These are phyloP conservation scores for Saturnia pavonia DNA, from an alignment of 2,888 invertebrate genomes.

Conservation along the genomic window DNA sequence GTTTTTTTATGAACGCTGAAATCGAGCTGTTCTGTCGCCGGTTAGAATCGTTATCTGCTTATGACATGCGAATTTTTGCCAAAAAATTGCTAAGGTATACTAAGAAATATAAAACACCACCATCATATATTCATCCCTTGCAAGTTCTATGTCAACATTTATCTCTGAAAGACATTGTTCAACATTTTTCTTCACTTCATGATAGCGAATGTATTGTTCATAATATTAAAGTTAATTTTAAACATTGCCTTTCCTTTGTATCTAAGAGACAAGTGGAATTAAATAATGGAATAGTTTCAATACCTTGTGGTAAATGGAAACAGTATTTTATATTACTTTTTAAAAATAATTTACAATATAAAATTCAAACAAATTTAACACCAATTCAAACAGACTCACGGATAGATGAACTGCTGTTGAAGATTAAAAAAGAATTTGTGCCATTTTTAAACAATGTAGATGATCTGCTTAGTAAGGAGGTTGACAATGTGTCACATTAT, in stretches of 20 bases:
- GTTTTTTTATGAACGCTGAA: conserved; percentile 63
- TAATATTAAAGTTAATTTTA: conserved; percentile 76
- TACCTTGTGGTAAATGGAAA: conserved; percentile 83
- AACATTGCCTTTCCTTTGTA: conserved; percentile 78
- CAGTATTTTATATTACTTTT: conserved; percentile 73
- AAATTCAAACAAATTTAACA: conserved; percentile 50
- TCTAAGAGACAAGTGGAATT: conserved; percentile 77
- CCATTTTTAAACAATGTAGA: conserved; percentile 34
- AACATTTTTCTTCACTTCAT: conserved; percentile 55
- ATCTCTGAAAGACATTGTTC: conserved; percentile 57
- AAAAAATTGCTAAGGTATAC: conserved; percentile 59
- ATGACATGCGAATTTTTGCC: conserved; percentile 62
- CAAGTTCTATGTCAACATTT: conserved; percentile 58
- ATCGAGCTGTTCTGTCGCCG: conserved; percentile 55
- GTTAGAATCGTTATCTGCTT: conserved; percentile 49
- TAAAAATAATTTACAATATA: conserved; percentile 60
- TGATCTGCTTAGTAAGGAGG: conserved; percentile 56
- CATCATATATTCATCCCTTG: conserved; percentile 47
- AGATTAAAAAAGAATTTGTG: conserved; percentile 45
- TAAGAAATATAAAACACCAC: conserved; percentile 44
- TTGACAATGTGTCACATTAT: conserved; percentile 60
- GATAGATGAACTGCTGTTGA: conserved; percentile 54
- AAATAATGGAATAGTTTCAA: conserved; percentile 69
- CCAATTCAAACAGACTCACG: conserved; percentile 60
- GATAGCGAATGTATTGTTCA: conserved; percentile 45